Evolutionary conservation across 2,113 vertebrate genomes (phyloP), one percentile per base, ranked within the genome.

Genomic region (Gavia stellata): DNA sequence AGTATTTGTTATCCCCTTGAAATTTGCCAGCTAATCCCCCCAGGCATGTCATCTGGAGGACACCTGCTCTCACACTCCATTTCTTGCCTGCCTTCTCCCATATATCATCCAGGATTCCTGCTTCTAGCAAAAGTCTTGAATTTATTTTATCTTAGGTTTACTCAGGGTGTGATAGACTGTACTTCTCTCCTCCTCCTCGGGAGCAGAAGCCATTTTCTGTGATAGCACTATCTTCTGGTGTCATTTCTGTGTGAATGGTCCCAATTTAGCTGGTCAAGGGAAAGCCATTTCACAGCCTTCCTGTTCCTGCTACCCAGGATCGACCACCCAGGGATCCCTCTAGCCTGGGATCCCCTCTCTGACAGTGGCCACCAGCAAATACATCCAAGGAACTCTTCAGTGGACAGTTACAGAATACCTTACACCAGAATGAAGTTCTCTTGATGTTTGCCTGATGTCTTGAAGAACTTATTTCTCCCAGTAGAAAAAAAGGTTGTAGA

Each of bases 41-140:
- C 71, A 80, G 90, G 87, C 90, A 80, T 3, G 3, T 94, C 85
- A 90, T 81, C 74, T 96, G 87, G 74, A 92, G 79, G 93, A 90
- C 87, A 95, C 74, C 88, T 96, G 92, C 55, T 90, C 62, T 82
- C 91, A 52, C 56, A 45, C 45, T 82, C 77, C 36, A 23, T 52
- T 91, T 87, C 85, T 75, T 74, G 45, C 81, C 87, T 84, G 81
- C 38, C 50, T 91, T 79, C 73, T 92, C 66, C 36, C 15, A 8
- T 85, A 44, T 68, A 79, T 96, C 78, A 94, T 26, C 19, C 78
- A 90, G 31, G 36, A 82, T 52, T 90, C 17, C 78, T 94, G 78
- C 85, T 95, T 68, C 62, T 79, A 88, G 58, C 36, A 36, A 68
- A 63, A 82, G 34, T 40, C 73, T 81, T 79, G 40, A 61, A 58